Evolutionary conservation across 2,113 vertebrate species (phyloP), one percentile per base, ranked within the genome.

Genomic region (Erpornis zantholeuca): DNA sequence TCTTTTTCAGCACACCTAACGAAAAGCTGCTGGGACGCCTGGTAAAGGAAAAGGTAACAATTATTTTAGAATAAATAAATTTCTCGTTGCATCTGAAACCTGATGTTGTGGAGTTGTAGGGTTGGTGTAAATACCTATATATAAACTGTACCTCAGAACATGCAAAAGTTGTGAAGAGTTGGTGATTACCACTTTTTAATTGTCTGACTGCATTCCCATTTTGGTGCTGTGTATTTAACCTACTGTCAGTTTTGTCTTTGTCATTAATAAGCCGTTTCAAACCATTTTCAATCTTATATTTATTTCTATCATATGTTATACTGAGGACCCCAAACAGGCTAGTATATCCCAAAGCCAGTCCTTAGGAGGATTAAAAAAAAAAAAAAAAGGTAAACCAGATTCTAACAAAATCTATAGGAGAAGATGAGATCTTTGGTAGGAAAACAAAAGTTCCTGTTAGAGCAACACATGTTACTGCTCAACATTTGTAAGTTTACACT

Each of bases 21-120:
- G 99, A 99, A 94, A 99, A 99, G 84, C 98, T 99, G 29, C 98
- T 99, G 76, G 99, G 99, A 59, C 99, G 99, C 65, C 98, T 99
- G 60, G 99, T 99, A 82, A 99, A 99, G 88, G 99, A 99, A 93
- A 99, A 99, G 99, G 99, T 99, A 98, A 94, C 44, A 33, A 25
- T 59, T 94, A 38, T 63, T 93, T 90, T 59, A 56, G 31, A 86
- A 38, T 68, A 65, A 84, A 76, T 35, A 61, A 14, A 29, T 52
- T 49, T 71, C 17, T 49, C 24, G 28, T 28, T 63, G 36, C 60
- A 45, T 59, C 14, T 52, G 38, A 86, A 66, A 73, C 15, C 10
- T 82, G 20, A 42, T 36, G 15, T 27, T 36, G 10, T 38, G 65
- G 24, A 78, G 35, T 23, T 36, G 25, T 1, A 53, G 56, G 12